phyloP scores from a whole-genome alignment of 2,113 vertebrate species.

The Thalassoma bifasciatum region DNA sequence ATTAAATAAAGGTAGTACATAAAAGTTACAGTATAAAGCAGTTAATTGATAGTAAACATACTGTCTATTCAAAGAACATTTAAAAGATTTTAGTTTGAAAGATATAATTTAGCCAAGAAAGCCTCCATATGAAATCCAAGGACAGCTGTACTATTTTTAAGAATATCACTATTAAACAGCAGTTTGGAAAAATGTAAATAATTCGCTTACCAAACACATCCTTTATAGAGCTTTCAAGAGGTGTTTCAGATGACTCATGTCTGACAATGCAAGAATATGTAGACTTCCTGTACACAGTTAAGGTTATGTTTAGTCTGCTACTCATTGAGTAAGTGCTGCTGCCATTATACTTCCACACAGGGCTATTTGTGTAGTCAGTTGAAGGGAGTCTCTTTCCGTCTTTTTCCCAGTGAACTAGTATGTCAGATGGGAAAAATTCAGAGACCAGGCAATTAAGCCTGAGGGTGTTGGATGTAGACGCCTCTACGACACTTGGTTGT shows the following conservation, averaged over 20 bases:
- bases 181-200: not conserved
- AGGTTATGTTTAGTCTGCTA: slow-evolving; percentile 65
- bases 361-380: slow-evolving; percentile 60
- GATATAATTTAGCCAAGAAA: no score
- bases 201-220: slow-evolving; percentile 73
- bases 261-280: slow-evolving; percentile 72
- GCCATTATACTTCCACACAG: slow-evolving; percentile 35
- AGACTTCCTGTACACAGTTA: slow-evolving; percentile 29
- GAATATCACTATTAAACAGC: not conserved
- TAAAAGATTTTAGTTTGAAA: no score
- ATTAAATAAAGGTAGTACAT: not conserved
- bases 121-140: no score
- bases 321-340: slow-evolving; percentile 63
- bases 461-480: slow-evolving; percentile 17
- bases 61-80: no score
- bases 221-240: slow-evolving; percentile 33
- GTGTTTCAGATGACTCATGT: slow-evolving; percentile 69
- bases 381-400: slow-evolving; percentile 41
- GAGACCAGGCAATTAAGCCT: slow-evolving; percentile 69
- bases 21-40: no score
- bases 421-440: slow-evolving; percentile 70
- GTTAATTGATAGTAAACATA: no score
- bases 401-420: slow-evolving; percentile 71
- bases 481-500: slow-evolving; percentile 51
- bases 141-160: no score